Conservation (phyloP, 2,888 invertebrate genomes). For the Girardia tigrina region DNA sequence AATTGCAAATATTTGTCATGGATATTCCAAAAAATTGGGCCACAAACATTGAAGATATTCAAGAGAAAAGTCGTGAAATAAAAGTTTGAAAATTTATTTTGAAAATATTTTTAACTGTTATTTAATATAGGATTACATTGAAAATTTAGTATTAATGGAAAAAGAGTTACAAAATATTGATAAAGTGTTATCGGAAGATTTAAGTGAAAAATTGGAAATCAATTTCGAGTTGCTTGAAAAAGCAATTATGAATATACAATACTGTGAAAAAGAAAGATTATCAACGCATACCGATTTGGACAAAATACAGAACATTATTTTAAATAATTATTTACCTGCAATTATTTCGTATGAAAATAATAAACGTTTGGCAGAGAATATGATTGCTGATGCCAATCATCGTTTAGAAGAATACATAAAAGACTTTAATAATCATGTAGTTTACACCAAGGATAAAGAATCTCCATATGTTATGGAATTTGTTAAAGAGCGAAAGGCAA, state of each 20-base stretch:
- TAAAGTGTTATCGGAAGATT: conserved; percentile 10
- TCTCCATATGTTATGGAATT: not conserved
- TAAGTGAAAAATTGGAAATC: not conserved
- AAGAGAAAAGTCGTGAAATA: not conserved
- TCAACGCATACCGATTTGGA: not conserved
- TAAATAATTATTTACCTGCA: not conserved
- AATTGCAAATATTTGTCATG: conserved; percentile 9
- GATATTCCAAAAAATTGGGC: not conserved
- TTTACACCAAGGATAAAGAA: not conserved
- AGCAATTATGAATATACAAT: conserved; percentile 12
- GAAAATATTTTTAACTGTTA: not conserved
- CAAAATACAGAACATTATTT: not conserved
- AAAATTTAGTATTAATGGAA: not conserved
- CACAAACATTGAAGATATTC: not conserved
- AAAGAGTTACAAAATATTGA: not conserved
- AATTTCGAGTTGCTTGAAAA: conserved; percentile 8
- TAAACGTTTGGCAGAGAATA: not conserved
- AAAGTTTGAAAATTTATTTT: not conserved
- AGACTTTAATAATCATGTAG: not conserved
- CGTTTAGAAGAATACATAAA: not conserved
- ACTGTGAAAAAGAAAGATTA: conserved; percentile 13
- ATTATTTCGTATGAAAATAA: not conserved
- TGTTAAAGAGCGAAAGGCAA: not conserved
- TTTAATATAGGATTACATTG: not conserved
- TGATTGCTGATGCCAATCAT: not conserved